phyloP scores from a whole-genome alignment of 1,140 invertebrate species.

The Homalodisca vitripennis region DNA sequence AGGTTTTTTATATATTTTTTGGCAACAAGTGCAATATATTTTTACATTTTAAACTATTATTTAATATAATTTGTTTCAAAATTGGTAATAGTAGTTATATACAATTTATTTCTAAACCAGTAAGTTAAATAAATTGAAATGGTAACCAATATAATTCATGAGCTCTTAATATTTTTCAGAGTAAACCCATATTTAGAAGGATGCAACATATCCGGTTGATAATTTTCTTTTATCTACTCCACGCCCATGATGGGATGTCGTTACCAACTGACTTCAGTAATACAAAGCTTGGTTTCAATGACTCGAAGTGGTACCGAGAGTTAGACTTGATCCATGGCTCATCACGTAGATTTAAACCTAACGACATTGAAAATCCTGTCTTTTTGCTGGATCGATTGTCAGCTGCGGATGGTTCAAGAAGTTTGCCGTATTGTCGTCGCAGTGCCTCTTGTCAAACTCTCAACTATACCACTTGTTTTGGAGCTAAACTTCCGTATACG shows the following conservation, averaged over 20 bases:
- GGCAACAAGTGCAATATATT: too few relatives aligned
- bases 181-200: neutral
- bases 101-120: too few relatives aligned
- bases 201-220: neutral
- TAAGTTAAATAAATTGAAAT: too few relatives aligned
- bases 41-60: too few relatives aligned
- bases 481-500: constrained; percentile 71
- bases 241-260: neutral
- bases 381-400: constrained; percentile 1
- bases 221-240: neutral
- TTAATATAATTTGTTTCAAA: too few relatives aligned
- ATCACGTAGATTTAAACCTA: neutral
- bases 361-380: constrained; percentile 8
- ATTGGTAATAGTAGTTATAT: too few relatives aligned
- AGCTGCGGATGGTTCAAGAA: neutral
- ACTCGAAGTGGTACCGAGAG: neutral
- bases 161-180: neutral
- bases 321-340: neutral
- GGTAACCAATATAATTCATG: too few relatives aligned
- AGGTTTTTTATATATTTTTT: too few relatives aligned
- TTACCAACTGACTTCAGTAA: neutral
- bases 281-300: neutral
- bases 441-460: constrained; percentile 64
- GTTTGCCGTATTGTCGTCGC: constrained; percentile 51
- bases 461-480: constrained; percentile 66